These are phyloP conservation scores for Myripristis murdjan DNA, from an alignment of 2,797 vertebrate species.

Conservation along the genomic window DNA sequence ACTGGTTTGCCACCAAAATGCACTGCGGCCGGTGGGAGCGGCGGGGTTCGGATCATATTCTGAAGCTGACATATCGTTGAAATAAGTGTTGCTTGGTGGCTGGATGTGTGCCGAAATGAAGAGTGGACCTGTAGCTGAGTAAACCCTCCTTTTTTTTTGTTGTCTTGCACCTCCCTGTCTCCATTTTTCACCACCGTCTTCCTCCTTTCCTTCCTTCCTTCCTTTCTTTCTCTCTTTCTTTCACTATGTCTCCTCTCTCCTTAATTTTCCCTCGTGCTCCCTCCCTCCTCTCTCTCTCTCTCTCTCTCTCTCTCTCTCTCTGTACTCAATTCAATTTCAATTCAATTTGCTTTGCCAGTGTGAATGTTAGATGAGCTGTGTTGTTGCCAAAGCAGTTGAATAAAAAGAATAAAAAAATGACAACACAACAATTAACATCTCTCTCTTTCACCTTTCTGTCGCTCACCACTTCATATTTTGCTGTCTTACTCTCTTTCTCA, in stretches of 20 bases:
- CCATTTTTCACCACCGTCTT: background rate
- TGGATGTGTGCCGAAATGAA: conserved; percentile 20
- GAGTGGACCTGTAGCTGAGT: conserved; percentile 10
- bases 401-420: conserved; percentile 15
- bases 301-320: conserved; percentile 3
- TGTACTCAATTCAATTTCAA: conserved; percentile 19
- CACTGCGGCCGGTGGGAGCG: conserved; percentile 18
- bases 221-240: background rate
- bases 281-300: conserved; percentile 17
- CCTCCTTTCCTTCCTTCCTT: background rate
- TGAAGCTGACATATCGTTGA: conserved; percentile 22
- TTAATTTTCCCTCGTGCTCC: conserved; percentile 18
- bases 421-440: conserved; percentile 15
- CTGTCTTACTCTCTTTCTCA: background rate
- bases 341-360: conserved; percentile 37
- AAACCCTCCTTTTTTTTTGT: conserved; percentile 5
- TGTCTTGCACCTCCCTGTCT: background rate
- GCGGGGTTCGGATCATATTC: background rate
- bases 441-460: conserved; percentile 12
- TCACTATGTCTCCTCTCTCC: too few species aligned
- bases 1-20: conserved; percentile 13
- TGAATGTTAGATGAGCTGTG: conserved; percentile 19
- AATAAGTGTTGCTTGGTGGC: conserved; percentile 52
- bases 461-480: conserved; percentile 40
- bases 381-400: conserved; percentile 8